Conservation (phyloP, 2,888 invertebrate species). For the Zhengitettix transpicula region DNA sequence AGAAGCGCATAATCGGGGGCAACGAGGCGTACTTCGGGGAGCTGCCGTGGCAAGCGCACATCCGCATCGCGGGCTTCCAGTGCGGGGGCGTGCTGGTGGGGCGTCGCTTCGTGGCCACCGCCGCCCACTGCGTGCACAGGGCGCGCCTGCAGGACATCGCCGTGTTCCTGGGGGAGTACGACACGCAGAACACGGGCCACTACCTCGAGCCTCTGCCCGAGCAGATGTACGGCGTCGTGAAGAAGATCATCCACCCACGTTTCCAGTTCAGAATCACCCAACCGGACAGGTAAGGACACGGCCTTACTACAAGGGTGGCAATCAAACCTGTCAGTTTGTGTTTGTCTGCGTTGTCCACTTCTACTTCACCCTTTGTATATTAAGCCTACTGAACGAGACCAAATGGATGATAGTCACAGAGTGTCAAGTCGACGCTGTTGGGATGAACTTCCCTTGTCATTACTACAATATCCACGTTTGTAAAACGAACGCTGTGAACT, state of each 20-base stretch:
- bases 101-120: conserved; percentile 55
- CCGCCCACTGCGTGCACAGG: conserved; percentile 64
- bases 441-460: too few species aligned
- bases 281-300: conserved; percentile 46
- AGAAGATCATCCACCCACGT: conserved; percentile 61
- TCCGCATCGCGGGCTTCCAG: conserved; percentile 64
- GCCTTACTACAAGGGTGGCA: too few species aligned
- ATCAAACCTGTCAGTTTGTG: too few species aligned
- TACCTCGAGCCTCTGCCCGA: conserved; percentile 45
- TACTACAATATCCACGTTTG: too few species aligned
- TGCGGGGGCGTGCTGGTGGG: conserved; percentile 70
- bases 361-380: too few species aligned
- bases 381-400: too few species aligned
- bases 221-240: conserved; percentile 48
- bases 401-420: too few species aligned
- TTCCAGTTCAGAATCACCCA: conserved; percentile 69
- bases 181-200: conserved; percentile 51
- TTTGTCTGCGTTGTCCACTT: too few species aligned
- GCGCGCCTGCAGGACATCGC: conserved; percentile 54
- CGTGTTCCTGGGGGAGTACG: conserved; percentile 64
- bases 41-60: conserved; percentile 76
- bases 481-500: too few species aligned
- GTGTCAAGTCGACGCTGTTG: too few species aligned
- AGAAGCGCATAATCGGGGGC: conserved; percentile 68
- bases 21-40: conserved; percentile 58